phyloP scores from a whole-genome alignment of 2,888 invertebrate species.

The Phaedon cochleariae region DNA sequence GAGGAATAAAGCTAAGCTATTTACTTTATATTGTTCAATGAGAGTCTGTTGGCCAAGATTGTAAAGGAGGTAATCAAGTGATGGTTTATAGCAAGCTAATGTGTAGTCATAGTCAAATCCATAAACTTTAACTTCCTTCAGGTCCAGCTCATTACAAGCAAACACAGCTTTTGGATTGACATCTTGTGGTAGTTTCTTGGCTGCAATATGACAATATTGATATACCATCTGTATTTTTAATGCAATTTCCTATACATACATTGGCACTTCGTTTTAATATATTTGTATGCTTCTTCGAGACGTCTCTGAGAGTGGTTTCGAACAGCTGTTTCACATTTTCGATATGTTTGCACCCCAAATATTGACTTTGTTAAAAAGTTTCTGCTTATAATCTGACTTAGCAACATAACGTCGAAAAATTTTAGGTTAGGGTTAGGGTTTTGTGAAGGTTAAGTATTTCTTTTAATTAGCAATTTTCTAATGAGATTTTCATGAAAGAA shows the following conservation, averaged over 20 bases:
- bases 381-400: constrained; percentile 28
- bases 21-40: constrained; percentile 87
- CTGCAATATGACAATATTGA: constrained; percentile 60
- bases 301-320: constrained; percentile 51
- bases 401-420: constrained; percentile 16
- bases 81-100: constrained; percentile 91
- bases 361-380: constrained; percentile 20
- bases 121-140: constrained; percentile 91
- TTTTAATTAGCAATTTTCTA: too few species aligned
- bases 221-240: constrained; percentile 6
- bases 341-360: constrained; percentile 18
- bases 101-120: constrained; percentile 99
- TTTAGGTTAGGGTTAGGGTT: not conserved
- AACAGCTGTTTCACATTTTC: constrained; percentile 19
- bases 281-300: constrained; percentile 69
- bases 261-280: constrained; percentile 74
- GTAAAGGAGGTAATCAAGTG: constrained; percentile 88
- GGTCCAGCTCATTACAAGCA: constrained; percentile 94
- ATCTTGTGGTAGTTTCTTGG: constrained; percentile 87
- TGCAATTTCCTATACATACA: constrained; percentile 66
- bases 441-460: too few species aligned
- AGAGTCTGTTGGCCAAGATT: constrained; percentile 88
- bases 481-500: too few species aligned
- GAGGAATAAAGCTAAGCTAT: constrained; percentile 20
- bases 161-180: constrained; percentile 90